Conservation (phyloP, 92 coral and sea anemone genomes). For the Scolanthus callimorphus region DNA sequence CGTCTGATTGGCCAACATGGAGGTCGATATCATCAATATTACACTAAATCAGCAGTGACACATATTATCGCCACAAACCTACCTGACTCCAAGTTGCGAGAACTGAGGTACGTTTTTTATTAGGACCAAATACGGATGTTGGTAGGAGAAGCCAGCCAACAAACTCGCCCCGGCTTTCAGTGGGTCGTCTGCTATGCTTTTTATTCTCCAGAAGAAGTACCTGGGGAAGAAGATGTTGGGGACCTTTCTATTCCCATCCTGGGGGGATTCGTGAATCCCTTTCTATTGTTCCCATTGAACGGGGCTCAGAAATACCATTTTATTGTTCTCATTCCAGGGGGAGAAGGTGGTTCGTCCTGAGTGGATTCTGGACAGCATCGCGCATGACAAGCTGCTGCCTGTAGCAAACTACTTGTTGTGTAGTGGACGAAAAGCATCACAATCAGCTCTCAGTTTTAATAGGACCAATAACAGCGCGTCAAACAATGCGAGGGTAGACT, state of each 20-base stretch:
- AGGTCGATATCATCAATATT: conserved; percentile 86
- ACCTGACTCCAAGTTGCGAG: conserved; percentile 87
- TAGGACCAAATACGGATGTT: no score
- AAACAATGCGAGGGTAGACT: background rate
- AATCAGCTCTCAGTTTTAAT: conserved; percentile 41
- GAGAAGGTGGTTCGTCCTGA: conserved; percentile 91
- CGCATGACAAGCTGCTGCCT: conserved; percentile 56
- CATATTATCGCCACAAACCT: conserved; percentile 95
- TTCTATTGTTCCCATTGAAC: no score
- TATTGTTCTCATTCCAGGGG: conserved; percentile 36
- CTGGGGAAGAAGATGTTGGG: no score
- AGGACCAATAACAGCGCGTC: background rate
- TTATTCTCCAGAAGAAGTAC: no score
- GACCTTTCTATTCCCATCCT: background rate
- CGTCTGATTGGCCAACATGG: conserved; percentile 74
- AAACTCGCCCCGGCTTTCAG: no score
- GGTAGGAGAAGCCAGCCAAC: no score
- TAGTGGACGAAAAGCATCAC: conserved; percentile 55
- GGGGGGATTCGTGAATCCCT: no score
- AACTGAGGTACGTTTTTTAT: conserved; percentile 68
- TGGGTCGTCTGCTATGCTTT: no score
- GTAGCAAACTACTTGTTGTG: conserved; percentile 74
- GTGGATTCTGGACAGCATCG: conserved; percentile 92
- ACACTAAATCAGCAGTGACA: conserved; percentile 75
- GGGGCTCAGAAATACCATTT: background rate